These are phyloP conservation scores for Hyposmocoma kahamanoa DNA, from an alignment of 1,140 invertebrate genomes.

Conservation along the genomic window DNA sequence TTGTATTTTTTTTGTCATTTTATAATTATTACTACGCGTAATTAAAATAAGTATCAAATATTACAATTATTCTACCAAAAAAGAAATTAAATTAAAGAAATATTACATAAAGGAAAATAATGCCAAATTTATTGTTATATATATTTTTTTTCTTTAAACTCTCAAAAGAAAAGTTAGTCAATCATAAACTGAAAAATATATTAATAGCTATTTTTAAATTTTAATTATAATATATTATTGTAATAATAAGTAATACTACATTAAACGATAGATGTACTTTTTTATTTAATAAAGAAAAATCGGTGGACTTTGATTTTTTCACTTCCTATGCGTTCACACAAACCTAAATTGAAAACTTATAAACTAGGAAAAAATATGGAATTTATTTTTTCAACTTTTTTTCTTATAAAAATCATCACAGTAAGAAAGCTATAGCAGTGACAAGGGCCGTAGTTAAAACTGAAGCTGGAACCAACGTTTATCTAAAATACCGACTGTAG, in stretches of 20 bases:
- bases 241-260: constrained; percentile 1
- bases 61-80: constrained; percentile 11
- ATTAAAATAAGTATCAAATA: constrained; percentile 15
- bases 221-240: constrained; percentile 4
- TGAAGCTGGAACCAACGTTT: too few species aligned
- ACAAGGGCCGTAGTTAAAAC: too few species aligned
- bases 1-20: constrained; percentile 31
- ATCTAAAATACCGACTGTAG: too few species aligned
- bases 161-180: constrained; percentile 15
- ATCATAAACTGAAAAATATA: constrained; percentile 8
- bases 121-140: constrained; percentile 4
- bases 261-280: constrained; percentile 8
- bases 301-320: constrained; percentile 22
- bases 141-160: constrained; percentile 11
- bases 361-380: constrained; percentile 13
- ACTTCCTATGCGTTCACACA: background rate
- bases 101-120: constrained; percentile 5
- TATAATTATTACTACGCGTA: constrained; percentile 17
- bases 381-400: constrained; percentile 12
- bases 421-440: constrained; percentile 14
- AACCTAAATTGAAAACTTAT: background rate
- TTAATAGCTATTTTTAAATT: constrained; percentile 9
- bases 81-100: constrained; percentile 14
- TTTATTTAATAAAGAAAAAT: constrained; percentile 18
- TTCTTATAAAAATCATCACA: constrained; percentile 17